Conservation (phyloP, 2,113 vertebrate species). For the Dolichotis patagonum region DNA sequence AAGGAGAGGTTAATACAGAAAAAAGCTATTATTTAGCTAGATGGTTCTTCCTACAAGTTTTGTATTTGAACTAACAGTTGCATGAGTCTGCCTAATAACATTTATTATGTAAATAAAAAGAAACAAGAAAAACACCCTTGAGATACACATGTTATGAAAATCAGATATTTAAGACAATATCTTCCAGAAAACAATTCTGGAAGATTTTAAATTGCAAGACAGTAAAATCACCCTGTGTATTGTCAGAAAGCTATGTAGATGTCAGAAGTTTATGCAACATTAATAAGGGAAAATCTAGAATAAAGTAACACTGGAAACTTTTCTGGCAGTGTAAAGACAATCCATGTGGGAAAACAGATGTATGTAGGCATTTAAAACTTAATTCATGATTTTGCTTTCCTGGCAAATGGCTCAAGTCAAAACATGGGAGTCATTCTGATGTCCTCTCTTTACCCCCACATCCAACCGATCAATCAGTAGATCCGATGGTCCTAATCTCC, state of each 20-base stretch:
- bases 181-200: not conserved
- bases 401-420: not conserved
- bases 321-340: not conserved
- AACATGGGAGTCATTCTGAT: not conserved
- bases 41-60: not conserved
- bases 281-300: not conserved
- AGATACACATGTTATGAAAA: not conserved
- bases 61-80: constrained; percentile 42
- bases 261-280: constrained; percentile 3
- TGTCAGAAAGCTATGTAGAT: not conserved
- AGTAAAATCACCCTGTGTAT: constrained; percentile 36
- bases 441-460: not conserved
- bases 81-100: constrained; percentile 5
- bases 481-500: not conserved
- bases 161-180: constrained; percentile 52
- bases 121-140: not conserved
- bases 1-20: not conserved
- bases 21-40: not conserved
- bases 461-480: not conserved
- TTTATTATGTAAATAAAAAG: constrained; percentile 45
- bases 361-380: not conserved
- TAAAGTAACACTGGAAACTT: constrained; percentile 11
- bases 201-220: constrained; percentile 53
- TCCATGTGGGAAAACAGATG: not conserved
- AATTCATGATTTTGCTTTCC: not conserved